Conservation (phyloP, 2,113 vertebrate species). For the Onychostoma macrolepis region DNA sequence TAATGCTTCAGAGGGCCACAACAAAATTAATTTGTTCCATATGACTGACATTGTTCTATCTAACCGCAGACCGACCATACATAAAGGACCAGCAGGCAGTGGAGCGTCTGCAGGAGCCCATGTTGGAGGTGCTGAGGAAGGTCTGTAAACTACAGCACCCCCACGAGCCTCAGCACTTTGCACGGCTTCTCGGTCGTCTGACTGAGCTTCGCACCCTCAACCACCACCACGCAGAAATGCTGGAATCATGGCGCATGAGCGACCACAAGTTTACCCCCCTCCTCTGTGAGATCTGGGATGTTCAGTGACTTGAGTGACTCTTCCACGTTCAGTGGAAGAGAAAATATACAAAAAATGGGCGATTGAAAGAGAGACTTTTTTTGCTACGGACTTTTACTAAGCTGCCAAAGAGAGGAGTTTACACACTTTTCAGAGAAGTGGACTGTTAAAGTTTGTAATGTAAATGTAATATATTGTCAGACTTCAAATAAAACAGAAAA, state of each 20-base stretch:
- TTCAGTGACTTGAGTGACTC: constrained; percentile 78
- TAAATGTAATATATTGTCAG: constrained; percentile 1
- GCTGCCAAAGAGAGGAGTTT: constrained; percentile 16
- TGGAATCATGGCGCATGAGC: constrained; percentile 92
- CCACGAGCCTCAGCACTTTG: constrained; percentile 91
- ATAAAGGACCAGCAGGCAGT: constrained; percentile 90
- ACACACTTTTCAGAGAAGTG: constrained; percentile 1
- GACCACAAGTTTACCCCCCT: constrained; percentile 97
- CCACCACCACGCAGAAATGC: constrained; percentile 94
- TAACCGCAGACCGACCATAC: constrained; percentile 86
- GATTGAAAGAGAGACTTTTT: not conserved
- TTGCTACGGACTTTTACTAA: not conserved
- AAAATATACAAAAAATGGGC: not conserved
- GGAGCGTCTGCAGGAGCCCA: constrained; percentile 90
- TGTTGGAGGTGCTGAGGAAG: constrained; percentile 90
- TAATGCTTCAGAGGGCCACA: not conserved
- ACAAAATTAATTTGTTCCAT: not conserved
- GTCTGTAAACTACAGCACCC: constrained; percentile 87
- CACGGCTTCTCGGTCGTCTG: constrained; percentile 92
- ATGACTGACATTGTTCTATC: constrained; percentile 7
- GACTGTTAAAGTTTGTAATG: not conserved
- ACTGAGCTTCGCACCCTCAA: constrained; percentile 95
- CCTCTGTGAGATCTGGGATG: constrained; percentile 98
- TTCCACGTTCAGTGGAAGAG: constrained; percentile 82
- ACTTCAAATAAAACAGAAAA: not conserved